Conservation (phyloP, 2,888 invertebrate genomes). For the Mycalesis mineus region DNA sequence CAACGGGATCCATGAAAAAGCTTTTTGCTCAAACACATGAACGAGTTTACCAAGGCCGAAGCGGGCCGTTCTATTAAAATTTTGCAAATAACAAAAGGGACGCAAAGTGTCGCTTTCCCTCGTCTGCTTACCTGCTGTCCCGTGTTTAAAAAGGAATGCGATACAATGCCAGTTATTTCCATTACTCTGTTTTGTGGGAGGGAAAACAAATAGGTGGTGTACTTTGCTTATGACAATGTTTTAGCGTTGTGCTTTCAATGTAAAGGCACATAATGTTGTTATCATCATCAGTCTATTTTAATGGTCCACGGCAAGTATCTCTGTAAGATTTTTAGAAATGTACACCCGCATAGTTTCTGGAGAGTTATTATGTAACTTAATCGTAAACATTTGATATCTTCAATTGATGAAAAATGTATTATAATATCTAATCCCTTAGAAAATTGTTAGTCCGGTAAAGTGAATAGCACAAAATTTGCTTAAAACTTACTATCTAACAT, state of each 20-base stretch:
- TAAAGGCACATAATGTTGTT: background rate
- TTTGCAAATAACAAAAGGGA: slow-evolving; percentile 69
- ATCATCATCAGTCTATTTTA: too few species aligned
- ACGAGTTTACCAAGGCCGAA: slow-evolving; percentile 30
- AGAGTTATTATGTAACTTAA: too few species aligned
- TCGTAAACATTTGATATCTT: too few species aligned
- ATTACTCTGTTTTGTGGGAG: slow-evolving; percentile 54
- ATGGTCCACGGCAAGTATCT: too few species aligned
- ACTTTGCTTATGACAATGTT: slow-evolving; percentile 7
- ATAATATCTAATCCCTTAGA: too few species aligned
- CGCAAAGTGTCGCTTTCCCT: slow-evolving; percentile 55
- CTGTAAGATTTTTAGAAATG: too few species aligned
- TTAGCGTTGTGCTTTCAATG: background rate
- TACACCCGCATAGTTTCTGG: too few species aligned
- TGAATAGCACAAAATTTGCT: too few species aligned
- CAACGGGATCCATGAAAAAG: slow-evolving; percentile 28
- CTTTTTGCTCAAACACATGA: slow-evolving; percentile 31
- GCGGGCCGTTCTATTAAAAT: slow-evolving; percentile 68
- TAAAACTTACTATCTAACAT: too few species aligned
- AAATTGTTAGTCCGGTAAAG: too few species aligned
- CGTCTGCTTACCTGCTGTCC: slow-evolving; percentile 61
- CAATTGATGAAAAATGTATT: too few species aligned
- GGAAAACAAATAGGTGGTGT: slow-evolving; percentile 24
- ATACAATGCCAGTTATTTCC: slow-evolving; percentile 70
- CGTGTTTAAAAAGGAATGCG: slow-evolving; percentile 69